A percentile compares a stretch with the other conserved stretches of the same genome.
Conservation (phyloP, 2,113 vertebrate species). For the Myiagra hebetior region DNA sequence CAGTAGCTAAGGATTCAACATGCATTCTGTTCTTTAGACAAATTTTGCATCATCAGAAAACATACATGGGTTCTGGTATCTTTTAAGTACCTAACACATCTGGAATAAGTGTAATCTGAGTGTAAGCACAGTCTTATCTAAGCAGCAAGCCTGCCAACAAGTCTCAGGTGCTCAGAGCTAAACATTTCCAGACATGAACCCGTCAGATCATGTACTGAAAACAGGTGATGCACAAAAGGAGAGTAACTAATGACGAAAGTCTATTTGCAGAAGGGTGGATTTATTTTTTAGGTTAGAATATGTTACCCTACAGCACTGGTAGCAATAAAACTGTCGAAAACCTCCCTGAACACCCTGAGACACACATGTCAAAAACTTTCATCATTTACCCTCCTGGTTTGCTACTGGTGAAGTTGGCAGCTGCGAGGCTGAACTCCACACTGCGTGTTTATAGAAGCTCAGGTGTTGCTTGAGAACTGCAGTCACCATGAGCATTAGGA, state of each 20-base stretch:
- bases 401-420: slow-evolving; percentile 30
- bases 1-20: neutral
- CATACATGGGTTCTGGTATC: neutral
- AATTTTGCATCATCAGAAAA: neutral
- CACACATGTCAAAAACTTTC: neutral
- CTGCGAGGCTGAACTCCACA: neutral
- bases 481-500: slow-evolving; percentile 1
- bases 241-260: neutral
- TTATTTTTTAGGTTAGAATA: neutral
- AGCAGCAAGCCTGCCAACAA: slow-evolving; percentile 1
- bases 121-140: neutral
- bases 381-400: neutral
- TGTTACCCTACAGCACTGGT: neutral
- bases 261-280: neutral
- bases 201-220: neutral
- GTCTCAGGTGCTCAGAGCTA: slow-evolving; percentile 30
- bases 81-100: slow-evolving; percentile 9
- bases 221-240: neutral
- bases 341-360: neutral
- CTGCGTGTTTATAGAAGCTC: neutral
- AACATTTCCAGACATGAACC: slow-evolving; percentile 20
- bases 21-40: neutral
- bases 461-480: slow-evolving; percentile 37
- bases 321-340: slow-evolving; percentile 12
- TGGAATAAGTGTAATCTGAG: neutral